phyloP scores from a whole-genome alignment of 2,113 vertebrate species.

The Triplophysa rosa region DNA sequence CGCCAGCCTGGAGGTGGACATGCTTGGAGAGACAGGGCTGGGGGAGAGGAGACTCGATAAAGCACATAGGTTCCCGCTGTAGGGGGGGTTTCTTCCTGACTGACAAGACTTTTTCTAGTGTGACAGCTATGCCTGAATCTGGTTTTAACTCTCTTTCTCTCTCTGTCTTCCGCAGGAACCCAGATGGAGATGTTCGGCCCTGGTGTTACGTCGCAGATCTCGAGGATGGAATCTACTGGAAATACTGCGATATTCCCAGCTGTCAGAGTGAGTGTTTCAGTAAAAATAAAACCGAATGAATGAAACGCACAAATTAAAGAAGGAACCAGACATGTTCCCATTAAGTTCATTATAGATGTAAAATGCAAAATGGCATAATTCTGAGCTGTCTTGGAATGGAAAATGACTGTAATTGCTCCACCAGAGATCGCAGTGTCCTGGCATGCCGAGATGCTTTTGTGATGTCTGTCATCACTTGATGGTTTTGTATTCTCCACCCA shows the following conservation, averaged over 20 bases:
- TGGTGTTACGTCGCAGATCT: conserved; percentile 96
- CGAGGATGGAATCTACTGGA: conserved; percentile 94
- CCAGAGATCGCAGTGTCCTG: conserved; percentile 57
- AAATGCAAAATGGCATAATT: conserved; percentile 46
- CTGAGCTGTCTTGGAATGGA: conserved; percentile 63
- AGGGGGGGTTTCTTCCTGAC: conserved; percentile 17
- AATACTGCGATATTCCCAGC: conserved; percentile 91
- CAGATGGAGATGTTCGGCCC: conserved; percentile 92
- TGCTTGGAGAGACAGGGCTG: conserved; percentile 4
- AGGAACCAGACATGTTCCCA: background rate
- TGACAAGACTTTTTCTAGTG: conserved; percentile 23
- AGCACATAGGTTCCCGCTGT: conserved; percentile 17
- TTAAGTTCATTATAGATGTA: conserved; percentile 53
- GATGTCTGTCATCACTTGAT: conserved; percentile 49
- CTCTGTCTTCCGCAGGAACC: conserved; percentile 78
- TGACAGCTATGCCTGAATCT: conserved; percentile 25
- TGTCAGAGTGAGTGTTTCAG: conserved; percentile 85
- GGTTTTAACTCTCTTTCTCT: conserved; percentile 35
- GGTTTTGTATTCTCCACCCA: conserved; percentile 15
- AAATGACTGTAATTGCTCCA: conserved; percentile 70
- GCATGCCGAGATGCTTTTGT: conserved; percentile 59
- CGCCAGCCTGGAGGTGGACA: conserved; percentile 10
- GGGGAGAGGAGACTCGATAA: conserved; percentile 6
- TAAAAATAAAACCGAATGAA: background rate
- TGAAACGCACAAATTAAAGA: background rate